These are phyloP conservation scores for Chaunax sp. DNA, from an alignment of 2,797 vertebrate genomes.

Conservation along the genomic window DNA sequence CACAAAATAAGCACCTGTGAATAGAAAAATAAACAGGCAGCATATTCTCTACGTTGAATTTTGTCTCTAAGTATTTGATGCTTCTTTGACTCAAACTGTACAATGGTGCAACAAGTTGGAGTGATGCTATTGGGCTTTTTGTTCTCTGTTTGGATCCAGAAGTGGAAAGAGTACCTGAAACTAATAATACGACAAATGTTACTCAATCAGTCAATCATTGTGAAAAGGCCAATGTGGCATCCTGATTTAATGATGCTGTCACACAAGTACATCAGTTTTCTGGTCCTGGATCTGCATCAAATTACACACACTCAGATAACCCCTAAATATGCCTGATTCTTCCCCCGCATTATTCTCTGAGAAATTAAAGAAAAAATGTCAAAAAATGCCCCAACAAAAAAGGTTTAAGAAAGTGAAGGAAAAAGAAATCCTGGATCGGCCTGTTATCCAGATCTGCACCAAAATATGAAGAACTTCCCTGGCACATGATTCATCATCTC, in stretches of 20 bases:
- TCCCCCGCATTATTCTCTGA: too few species aligned
- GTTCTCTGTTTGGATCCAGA: slow-evolving; percentile 6
- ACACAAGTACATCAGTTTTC: not conserved
- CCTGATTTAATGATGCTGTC: not conserved
- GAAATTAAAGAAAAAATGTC: too few species aligned
- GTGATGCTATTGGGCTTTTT: not conserved
- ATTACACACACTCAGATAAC: too few species aligned
- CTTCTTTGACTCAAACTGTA: not conserved
- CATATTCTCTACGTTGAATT: not conserved
- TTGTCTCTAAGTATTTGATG: not conserved
- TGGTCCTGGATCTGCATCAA: not conserved
- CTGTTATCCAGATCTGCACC: too few species aligned
- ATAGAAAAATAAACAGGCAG: slow-evolving; percentile 43
- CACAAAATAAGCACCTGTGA: slow-evolving; percentile 62
- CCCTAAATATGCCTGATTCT: too few species aligned
- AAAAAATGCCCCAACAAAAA: too few species aligned
- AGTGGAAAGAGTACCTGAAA: not conserved
- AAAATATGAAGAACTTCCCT: too few species aligned
- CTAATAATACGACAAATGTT: not conserved
- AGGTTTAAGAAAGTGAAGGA: too few species aligned
- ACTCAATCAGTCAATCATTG: not conserved
- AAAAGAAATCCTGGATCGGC: too few species aligned
- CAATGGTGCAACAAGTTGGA: not conserved
- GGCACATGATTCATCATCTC: too few species aligned
- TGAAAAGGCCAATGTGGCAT: not conserved